Percentiles rank a stretch among this genome's conserved stretches.
Conservation (phyloP, 2,113 vertebrate genomes). For the Myotis yumanensis region DNA sequence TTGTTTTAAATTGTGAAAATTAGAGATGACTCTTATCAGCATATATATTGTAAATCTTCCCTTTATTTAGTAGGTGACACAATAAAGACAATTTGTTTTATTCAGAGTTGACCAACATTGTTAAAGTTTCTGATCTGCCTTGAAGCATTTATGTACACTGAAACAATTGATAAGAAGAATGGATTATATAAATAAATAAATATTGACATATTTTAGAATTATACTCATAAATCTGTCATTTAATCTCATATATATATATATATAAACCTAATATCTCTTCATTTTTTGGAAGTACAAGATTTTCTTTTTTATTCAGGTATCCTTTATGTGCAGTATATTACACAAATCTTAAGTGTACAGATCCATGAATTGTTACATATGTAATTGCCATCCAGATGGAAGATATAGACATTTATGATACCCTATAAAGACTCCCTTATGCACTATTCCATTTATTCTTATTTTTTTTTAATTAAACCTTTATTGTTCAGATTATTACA, state of each 20-base stretch:
- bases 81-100: background rate
- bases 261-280: background rate
- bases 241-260: background rate
- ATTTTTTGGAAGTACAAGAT: background rate
- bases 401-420: background rate
- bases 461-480: too few species aligned
- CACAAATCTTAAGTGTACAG: background rate
- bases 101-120: background rate
- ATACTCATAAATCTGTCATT: background rate
- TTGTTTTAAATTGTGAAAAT: conserved; percentile 27
- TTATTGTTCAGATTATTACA: too few species aligned
- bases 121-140: background rate
- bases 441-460: background rate
- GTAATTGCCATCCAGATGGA: background rate
- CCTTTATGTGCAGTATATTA: background rate
- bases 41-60: background rate
- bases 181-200: background rate
- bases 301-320: background rate
- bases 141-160: background rate
- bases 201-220: background rate
- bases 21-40: background rate
- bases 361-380: background rate
- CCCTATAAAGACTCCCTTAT: background rate
- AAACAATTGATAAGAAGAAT: conserved; percentile 29
- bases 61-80: background rate